Evolutionary conservation across 1,140 invertebrate genomes (phyloP), one percentile per base, ranked within the genome.

Genomic region (Archegozetes longisetosus): DNA sequence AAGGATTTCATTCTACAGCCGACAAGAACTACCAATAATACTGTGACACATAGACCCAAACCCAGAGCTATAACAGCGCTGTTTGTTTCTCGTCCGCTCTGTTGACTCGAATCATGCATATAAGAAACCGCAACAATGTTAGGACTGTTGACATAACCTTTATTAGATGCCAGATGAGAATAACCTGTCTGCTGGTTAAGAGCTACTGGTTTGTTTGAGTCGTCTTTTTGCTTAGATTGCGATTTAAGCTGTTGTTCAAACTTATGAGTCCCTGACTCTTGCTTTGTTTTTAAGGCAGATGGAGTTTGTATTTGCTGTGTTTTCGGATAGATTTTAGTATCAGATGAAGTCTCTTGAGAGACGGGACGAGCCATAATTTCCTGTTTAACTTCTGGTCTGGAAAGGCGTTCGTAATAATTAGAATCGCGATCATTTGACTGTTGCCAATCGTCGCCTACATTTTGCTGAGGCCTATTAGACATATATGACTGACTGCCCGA

Each of bases 31-130:
- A 84, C 74, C 69, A 86, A 76, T n/a, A 85, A 76, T 1, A 77
- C 75, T 0, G 82, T 84, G 67, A 87, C 78, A 40, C 77, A 77
- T 26, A 86, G 70, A 50, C 84, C 84, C 50, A 88, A 73, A 13
- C 84, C 82, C 47, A 93, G 75, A 0, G 89, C 86, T 65, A 93
- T 78, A 20, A 92, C 81, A 1, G 89, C 88, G 47, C 88, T 87
- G 60, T 69, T 70, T 3, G 70, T 64, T 53, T 67, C 64, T 66
- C 66, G 23, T 56, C 61, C 49, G 62, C 63, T 58, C 62, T 62
- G 56, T 64, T 61, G 25, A 55, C 57, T 62, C 0, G 60, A 56
- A 25, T 64, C 61, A 23, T 63, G 55, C 17, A 66, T 32, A 51
- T 64, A 59, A 17, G 64, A 55, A 3, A 64, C 56, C 1, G 62